A percentile compares a stretch with the other conserved stretches of the same genome.
Evolutionary conservation across 2,888 invertebrate species (phyloP).

Genomic region (Lasioglossum pauxillum): DNA sequence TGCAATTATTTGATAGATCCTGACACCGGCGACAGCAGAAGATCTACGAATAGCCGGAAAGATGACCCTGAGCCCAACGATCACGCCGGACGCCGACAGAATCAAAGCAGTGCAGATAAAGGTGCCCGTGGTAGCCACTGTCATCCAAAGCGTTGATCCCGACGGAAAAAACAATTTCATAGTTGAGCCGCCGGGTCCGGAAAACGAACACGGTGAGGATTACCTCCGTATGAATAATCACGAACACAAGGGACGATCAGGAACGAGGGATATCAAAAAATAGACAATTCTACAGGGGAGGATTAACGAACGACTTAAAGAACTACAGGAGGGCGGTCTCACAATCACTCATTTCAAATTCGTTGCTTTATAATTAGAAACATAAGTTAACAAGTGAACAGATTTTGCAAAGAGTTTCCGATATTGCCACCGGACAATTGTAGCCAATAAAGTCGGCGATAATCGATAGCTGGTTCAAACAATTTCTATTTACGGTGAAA

Average conservation of each 20-base stretch:
- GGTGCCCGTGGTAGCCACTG: constrained; percentile 88
- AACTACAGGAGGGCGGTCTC: neutral
- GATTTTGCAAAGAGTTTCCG: too few species aligned
- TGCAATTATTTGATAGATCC: constrained; percentile 84
- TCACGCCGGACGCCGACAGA: constrained; percentile 77
- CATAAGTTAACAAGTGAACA: too few species aligned
- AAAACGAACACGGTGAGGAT: constrained; percentile 80
- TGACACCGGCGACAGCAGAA: constrained; percentile 90
- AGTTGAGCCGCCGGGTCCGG: constrained; percentile 85
- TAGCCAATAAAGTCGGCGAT: neutral
- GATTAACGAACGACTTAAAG: neutral
- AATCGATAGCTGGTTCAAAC: neutral
- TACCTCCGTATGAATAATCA: constrained; percentile 6
- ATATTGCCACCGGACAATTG: neutral
- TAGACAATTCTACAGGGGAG: neutral
- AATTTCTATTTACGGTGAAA: neutral
- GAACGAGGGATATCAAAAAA: neutral
- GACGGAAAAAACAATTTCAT: constrained; percentile 86
- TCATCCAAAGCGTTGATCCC: constrained; percentile 85
- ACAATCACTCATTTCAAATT: neutral
- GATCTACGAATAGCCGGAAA: constrained; percentile 89
- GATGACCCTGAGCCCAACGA: constrained; percentile 83
- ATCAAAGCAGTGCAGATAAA: constrained; percentile 86
- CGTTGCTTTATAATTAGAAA: neutral
- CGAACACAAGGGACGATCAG: neutral